These are phyloP conservation scores for Chitala chitala DNA, from an alignment of 2,113 vertebrate genomes.

Conservation along the genomic window DNA sequence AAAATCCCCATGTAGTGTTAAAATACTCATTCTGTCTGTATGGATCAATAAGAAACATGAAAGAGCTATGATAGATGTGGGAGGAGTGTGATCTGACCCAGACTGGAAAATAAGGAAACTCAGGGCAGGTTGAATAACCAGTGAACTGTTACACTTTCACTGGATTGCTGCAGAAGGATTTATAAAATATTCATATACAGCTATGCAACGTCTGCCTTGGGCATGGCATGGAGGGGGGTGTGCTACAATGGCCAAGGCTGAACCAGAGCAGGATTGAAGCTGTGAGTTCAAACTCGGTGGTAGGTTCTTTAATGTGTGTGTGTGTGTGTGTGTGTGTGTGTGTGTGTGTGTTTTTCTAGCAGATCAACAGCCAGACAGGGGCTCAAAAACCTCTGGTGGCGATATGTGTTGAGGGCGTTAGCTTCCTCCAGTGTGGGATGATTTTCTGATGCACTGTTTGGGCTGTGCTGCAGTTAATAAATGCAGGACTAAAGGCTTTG, in stretches of 20 bases:
- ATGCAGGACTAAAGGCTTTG: background rate
- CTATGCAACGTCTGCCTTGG: background rate
- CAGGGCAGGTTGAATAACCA: background rate
- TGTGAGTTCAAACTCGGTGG: background rate
- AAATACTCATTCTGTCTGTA: background rate
- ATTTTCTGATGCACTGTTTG: background rate
- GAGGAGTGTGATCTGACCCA: background rate
- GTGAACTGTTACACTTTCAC: background rate
- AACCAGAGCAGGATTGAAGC: background rate
- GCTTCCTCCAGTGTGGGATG: background rate
- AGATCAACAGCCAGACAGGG: too few relatives aligned
- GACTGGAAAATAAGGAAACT: background rate
- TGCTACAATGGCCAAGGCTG: background rate
- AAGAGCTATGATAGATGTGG: background rate
- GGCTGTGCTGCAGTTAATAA: background rate
- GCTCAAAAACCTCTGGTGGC: background rate
- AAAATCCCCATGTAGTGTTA: background rate
- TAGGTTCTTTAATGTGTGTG: too few relatives aligned
- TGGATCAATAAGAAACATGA: background rate
- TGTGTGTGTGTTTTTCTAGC: too few relatives aligned
- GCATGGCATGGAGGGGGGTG: too few relatives aligned
- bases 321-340: too few relatives aligned
- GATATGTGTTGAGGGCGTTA: background rate
- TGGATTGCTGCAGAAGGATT: background rate
- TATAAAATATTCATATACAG: constrained; percentile 9